phyloP scores from a whole-genome alignment of 23 tunicate species.

The Clavelina lepadiformis region DNA sequence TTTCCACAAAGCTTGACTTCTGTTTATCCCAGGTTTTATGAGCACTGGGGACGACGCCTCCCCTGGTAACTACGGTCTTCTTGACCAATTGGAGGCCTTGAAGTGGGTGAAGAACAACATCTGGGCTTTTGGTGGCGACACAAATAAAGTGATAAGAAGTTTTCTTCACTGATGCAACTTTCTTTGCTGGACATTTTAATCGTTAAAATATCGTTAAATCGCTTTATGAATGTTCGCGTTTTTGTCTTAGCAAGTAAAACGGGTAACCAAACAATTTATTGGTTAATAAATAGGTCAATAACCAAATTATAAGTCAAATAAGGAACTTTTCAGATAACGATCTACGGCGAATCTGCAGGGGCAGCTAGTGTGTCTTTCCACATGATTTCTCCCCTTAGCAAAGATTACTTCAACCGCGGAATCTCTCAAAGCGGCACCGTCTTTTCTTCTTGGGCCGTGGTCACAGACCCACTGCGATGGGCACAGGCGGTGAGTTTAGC shows the following conservation, averaged over 20 bases:
- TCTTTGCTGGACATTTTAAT: no score
- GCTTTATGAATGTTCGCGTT: no score
- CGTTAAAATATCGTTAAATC: no score
- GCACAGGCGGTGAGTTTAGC: slow-evolving; percentile 2
- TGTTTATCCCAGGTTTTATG: slow-evolving; percentile 26
- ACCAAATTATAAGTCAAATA: no score
- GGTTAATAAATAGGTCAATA: no score
- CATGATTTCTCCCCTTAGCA: slow-evolving; percentile 47
- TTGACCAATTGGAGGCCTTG: slow-evolving; percentile 51
- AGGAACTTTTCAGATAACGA: slow-evolving; percentile 43
- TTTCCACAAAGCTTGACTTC: no score
- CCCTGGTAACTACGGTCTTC: slow-evolving; percentile 55
- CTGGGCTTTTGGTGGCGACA: slow-evolving; percentile 57
- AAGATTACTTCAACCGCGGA: slow-evolving; percentile 33
- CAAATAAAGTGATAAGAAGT: slow-evolving; percentile 25
- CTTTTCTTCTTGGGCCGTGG: slow-evolving; percentile 44
- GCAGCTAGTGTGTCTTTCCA: slow-evolving; percentile 29
- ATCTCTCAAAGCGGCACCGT: slow-evolving; percentile 71
- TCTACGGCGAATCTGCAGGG: slow-evolving; percentile 63
- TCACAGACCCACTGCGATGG: slow-evolving; percentile 16
- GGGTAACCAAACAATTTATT: no score
- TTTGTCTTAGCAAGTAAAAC: no score
- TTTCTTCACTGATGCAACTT: background rate
- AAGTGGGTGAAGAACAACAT: slow-evolving; percentile 63
- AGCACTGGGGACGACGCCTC: slow-evolving; percentile 58